Evolutionary conservation across 2,797 vertebrate species (phyloP).

Genomic region (Petrocephalus sullivani): DNA sequence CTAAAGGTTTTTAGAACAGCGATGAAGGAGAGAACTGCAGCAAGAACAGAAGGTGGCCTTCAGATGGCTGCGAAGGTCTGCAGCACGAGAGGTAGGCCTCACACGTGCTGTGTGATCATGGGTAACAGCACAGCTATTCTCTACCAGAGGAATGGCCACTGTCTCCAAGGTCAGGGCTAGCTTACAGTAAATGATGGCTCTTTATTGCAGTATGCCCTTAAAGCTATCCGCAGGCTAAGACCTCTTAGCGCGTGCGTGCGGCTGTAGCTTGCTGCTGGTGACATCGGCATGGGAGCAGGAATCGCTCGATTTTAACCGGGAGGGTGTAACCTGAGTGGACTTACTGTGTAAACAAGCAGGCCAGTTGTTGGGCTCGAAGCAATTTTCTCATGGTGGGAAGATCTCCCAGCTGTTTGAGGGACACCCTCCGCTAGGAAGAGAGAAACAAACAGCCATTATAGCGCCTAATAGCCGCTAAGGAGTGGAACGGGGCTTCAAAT

Average conservation of each 20-base stretch:
- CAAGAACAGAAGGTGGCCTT: not conserved
- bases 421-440: conserved; percentile 30
- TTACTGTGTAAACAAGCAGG: conserved; percentile 34
- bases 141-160: not conserved
- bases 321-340: conserved; percentile 40
- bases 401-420: conserved; percentile 33
- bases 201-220: not conserved
- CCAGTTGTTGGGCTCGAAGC: conserved; percentile 17
- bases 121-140: not conserved
- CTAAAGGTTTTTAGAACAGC: not conserved
- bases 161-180: not conserved
- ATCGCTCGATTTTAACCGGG: conserved; percentile 28
- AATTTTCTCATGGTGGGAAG: conserved; percentile 28
- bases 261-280: not conserved
- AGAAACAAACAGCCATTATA: conserved; percentile 33
- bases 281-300: conserved; percentile 24
- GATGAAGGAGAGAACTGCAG: not conserved
- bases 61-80: not conserved
- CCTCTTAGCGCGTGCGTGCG: not conserved
- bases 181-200: not conserved
- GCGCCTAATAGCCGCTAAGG: conserved; percentile 37
- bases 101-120: not conserved
- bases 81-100: not conserved
- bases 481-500: not conserved
- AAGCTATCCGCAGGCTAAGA: not conserved